These are phyloP conservation scores for Symphodus melops DNA, from an alignment of 2,113 vertebrate genomes.

Conservation along the genomic window DNA sequence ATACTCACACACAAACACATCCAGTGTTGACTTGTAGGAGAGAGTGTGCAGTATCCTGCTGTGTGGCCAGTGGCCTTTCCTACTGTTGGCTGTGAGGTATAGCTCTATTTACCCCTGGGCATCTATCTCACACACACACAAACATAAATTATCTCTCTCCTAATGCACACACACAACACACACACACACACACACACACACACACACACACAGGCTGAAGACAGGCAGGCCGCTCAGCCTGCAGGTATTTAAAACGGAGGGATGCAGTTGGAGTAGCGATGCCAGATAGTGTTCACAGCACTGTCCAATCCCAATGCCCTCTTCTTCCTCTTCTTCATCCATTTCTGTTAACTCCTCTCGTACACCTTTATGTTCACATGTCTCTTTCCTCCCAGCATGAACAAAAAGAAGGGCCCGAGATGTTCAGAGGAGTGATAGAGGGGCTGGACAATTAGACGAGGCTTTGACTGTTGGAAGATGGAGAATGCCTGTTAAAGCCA, in stretches of 20 bases:
- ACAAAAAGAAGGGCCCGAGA: slow-evolving; percentile 13
- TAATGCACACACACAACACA: slow-evolving; percentile 54
- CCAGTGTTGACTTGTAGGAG: slow-evolving; percentile 25
- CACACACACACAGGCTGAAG: slow-evolving; percentile 27
- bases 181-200: slow-evolving; percentile 16
- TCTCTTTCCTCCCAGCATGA: slow-evolving; percentile 20
- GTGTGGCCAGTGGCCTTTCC: slow-evolving; percentile 69
- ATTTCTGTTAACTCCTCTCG: slow-evolving; percentile 35
- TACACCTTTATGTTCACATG: slow-evolving; percentile 31
- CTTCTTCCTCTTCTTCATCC: slow-evolving; percentile 20
- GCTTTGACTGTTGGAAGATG: not conserved
- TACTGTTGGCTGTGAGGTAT: slow-evolving; percentile 70
- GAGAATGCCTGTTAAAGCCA: not conserved
- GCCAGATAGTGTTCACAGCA: slow-evolving; percentile 57
- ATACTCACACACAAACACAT: slow-evolving; percentile 8
- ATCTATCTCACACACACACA: slow-evolving; percentile 76
- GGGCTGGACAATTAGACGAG: slow-evolving; percentile 8
- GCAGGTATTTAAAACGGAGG: slow-evolving; percentile 72
- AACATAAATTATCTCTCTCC: not conserved
- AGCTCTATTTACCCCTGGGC: slow-evolving; percentile 73
- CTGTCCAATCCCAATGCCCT: slow-evolving; percentile 40
- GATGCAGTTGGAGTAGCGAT: slow-evolving; percentile 48
- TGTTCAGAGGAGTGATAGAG: slow-evolving; percentile 8
- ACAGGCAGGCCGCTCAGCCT: slow-evolving; percentile 25
- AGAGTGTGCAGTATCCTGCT: slow-evolving; percentile 39